Evolutionary conservation across 2,113 vertebrate genomes (phyloP).

Genomic region (Tupaia tana): DNA sequence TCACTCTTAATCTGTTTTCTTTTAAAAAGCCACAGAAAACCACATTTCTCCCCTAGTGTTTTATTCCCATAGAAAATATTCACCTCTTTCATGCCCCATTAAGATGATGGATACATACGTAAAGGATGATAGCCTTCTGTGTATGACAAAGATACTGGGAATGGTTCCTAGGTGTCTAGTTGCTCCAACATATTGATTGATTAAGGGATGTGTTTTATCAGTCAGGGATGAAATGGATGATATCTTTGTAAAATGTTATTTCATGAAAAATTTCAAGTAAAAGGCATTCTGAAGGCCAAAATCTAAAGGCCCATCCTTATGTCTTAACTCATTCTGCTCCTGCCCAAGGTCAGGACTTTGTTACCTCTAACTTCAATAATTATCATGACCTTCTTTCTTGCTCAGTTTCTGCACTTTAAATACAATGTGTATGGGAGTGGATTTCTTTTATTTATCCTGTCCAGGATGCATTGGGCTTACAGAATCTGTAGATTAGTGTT

Average conservation of each 20-base stretch:
- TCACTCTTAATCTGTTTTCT: not conserved
- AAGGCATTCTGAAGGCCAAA: not conserved
- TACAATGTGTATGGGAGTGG: not conserved
- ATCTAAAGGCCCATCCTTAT: not conserved
- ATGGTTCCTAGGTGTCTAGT: not conserved
- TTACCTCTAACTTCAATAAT: slow-evolving; percentile 16
- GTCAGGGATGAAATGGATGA: not conserved
- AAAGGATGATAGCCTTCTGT: not conserved
- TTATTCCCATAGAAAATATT: not conserved
- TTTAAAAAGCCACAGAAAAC: not conserved
- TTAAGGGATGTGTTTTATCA: not conserved
- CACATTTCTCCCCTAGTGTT: not conserved
- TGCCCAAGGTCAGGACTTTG: not conserved
- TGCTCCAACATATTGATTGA: not conserved
- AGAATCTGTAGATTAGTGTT: not conserved
- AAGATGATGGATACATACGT: not conserved
- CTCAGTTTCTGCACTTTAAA: not conserved
- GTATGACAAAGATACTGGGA: slow-evolving; percentile 19
- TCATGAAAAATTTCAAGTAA: not conserved
- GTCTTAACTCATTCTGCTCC: not conserved
- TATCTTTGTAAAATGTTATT: not conserved
- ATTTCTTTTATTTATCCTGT: not conserved
- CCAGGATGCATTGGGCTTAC: not conserved
- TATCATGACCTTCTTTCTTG: not conserved
- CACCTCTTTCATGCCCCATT: not conserved